Evolutionary conservation across 2,113 vertebrate species (phyloP).

Genomic region (Nicator chloris): DNA sequence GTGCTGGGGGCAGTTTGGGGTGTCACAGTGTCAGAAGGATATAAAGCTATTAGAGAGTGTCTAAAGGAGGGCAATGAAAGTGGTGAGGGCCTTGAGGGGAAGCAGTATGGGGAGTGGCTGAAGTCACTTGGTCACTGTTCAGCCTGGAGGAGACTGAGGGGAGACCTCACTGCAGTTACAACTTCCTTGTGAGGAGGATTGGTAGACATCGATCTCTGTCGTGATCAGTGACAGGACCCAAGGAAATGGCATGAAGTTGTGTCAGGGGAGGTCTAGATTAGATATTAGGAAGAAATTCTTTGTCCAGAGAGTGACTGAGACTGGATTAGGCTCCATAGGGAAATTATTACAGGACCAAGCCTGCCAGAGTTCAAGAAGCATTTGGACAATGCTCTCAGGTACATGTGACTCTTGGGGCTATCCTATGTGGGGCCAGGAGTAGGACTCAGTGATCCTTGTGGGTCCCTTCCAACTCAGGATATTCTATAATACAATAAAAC

Average conservation of each 20-base stretch:
- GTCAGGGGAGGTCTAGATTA: not conserved
- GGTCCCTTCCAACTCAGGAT: not conserved
- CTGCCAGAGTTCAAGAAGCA: not conserved
- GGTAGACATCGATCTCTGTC: not conserved
- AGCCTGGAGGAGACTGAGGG: not conserved
- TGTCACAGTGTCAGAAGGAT: not conserved
- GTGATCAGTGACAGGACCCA: not conserved
- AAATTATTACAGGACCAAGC: not conserved
- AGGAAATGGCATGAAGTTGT: not conserved
- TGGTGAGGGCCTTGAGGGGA: not conserved
- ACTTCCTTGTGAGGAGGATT: not conserved
- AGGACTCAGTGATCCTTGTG: not conserved
- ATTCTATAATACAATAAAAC: not conserved
- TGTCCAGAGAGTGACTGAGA: not conserved
- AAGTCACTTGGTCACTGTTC: not conserved
- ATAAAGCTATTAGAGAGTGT: not conserved
- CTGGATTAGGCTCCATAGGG: not conserved
- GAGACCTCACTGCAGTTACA: not conserved
- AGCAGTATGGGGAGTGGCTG: rapidly evolving
- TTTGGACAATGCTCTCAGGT: not conserved
- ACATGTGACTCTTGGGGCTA: not conserved
- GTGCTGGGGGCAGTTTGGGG: not conserved
- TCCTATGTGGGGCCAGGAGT: not conserved
- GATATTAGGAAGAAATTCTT: not conserved
- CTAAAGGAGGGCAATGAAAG: not conserved